Evolutionary conservation across 2,113 vertebrate species (phyloP).

Genomic region (Lampris incognitus): DNA sequence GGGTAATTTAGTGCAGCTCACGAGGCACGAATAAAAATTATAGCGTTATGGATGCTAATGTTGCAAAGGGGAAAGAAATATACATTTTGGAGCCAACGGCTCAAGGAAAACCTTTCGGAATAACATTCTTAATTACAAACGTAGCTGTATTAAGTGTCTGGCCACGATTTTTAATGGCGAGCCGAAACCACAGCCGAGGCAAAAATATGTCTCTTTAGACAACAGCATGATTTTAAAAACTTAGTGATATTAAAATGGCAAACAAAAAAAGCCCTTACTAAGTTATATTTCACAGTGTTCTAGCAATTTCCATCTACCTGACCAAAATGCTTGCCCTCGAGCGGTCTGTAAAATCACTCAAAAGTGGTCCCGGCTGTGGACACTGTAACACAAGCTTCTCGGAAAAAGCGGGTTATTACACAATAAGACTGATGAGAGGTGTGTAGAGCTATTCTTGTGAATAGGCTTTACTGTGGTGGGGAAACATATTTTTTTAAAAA

Average conservation of each 20-base stretch:
- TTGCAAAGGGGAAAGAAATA: constrained; percentile 23
- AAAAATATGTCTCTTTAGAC: constrained; percentile 4
- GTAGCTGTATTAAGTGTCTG: constrained; percentile 5
- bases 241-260: not conserved
- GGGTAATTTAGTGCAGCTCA: constrained; percentile 30
- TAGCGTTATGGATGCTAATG: constrained; percentile 31
- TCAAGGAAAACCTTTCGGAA: constrained; percentile 17
- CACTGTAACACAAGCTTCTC: constrained; percentile 55
- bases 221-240: not conserved
- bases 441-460: constrained; percentile 31
- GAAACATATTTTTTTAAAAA: constrained; percentile 50
- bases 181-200: constrained; percentile 2
- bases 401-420: constrained; percentile 44
- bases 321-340: constrained; percentile 30
- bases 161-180: constrained; percentile 2
- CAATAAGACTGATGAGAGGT: constrained; percentile 56
- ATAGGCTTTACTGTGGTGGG: not conserved
- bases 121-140: not conserved
- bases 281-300: not conserved
- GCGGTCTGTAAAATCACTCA: constrained; percentile 67
- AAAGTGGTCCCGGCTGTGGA: constrained; percentile 34
- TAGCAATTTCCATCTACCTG: constrained; percentile 48
- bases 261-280: not conserved
- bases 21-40: constrained; percentile 56
- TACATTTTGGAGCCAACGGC: constrained; percentile 19